These are phyloP conservation scores for Lanistes nyassanus DNA, from an alignment of 1,140 invertebrate species.

Conservation along the genomic window DNA sequence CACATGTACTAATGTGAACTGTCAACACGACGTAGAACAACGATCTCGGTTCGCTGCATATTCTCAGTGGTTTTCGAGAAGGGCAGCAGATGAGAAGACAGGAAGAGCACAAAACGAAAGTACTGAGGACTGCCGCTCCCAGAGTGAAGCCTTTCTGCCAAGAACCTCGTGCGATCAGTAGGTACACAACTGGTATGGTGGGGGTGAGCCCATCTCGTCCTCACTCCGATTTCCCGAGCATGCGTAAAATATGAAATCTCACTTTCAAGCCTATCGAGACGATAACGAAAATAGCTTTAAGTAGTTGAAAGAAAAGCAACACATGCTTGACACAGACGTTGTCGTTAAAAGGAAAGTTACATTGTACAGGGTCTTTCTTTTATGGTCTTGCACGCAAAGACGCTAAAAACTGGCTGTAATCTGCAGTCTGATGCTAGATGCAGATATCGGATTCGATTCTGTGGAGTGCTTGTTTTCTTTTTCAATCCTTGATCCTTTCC, in stretches of 20 bases:
- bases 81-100: neutral
- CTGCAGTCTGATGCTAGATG: no score
- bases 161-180: constrained; percentile 3
- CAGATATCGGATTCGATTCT: no score
- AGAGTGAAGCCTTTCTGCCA: constrained; percentile 3
- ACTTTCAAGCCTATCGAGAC: no score
- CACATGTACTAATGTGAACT: neutral
- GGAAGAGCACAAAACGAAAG: neutral
- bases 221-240: neutral
- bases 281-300: neutral
- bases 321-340: neutral
- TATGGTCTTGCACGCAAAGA: no score
- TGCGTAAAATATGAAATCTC: neutral
- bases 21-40: neutral
- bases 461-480: no score
- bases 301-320: neutral
- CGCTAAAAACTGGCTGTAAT: no score
- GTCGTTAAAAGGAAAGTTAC: no score
- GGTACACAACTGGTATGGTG: neutral
- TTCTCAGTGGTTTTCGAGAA: neutral
- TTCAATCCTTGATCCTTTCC: no score
- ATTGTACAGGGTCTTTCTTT: no score
- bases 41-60: neutral
- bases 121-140: neutral
- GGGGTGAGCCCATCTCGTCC: neutral